A percentile compares a stretch with the other conserved stretches of the same genome.
These are phyloP conservation scores for Junonia oenone DNA, from an alignment of 2,888 invertebrate species.

Conservation along the genomic window DNA sequence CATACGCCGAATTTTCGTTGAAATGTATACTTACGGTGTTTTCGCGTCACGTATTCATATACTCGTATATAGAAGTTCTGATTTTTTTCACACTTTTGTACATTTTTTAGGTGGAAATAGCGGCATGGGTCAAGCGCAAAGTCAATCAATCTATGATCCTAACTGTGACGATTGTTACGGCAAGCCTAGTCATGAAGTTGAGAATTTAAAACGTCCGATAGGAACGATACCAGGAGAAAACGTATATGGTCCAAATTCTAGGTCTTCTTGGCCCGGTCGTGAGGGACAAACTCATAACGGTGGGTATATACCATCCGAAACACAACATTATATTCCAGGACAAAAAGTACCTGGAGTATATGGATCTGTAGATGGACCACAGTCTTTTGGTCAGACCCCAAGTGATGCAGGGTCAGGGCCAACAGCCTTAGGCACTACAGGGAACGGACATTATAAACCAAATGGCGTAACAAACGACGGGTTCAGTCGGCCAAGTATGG, in stretches of 20 bases:
- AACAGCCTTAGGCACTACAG: slow-evolving; percentile 5
- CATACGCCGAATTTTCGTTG: too few species aligned
- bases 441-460: slow-evolving; percentile 13
- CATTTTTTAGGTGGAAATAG: slow-evolving; percentile 83
- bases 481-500: slow-evolving; percentile 6
- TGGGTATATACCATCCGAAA: slow-evolving; percentile 2
- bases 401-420: neutral
- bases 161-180: slow-evolving; percentile 84
- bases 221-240: slow-evolving; percentile 11
- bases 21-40: too few species aligned
- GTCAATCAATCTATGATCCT: slow-evolving; percentile 85
- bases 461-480: slow-evolving; percentile 3
- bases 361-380: slow-evolving; percentile 8
- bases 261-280: slow-evolving; percentile 19
- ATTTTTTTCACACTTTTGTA: neutral
- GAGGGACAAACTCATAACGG: neutral
- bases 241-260: slow-evolving; percentile 15
- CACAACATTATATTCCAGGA: neutral
- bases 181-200: slow-evolving; percentile 40
- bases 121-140: slow-evolving; percentile 94
- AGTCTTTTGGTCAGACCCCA: too few species aligned
- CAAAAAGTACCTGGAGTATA: neutral
- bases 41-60: too few species aligned
- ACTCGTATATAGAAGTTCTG: neutral
- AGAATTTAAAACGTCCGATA: slow-evolving; percentile 40